A percentile compares a stretch with the other conserved stretches of the same genome.
These are phyloP conservation scores for Drosophila nebulosa DNA, from an alignment of 1,140 invertebrate species.

Conservation along the genomic window DNA sequence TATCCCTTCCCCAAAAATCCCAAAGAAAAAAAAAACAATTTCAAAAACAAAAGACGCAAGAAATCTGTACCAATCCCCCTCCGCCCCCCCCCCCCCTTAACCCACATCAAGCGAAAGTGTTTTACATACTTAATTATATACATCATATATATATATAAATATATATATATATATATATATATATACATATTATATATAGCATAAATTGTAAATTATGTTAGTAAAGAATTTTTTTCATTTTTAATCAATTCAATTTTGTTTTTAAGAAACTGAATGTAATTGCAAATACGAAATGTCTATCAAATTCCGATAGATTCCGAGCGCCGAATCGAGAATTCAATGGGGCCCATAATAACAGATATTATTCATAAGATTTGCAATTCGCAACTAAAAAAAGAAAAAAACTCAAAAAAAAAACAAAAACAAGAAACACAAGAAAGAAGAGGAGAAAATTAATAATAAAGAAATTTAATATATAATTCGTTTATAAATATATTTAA, in stretches of 20 bases:
- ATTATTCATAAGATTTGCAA: conserved; percentile 54
- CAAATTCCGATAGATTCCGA: not conserved
- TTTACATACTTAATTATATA: conserved; percentile 22
- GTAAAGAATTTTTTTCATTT: not conserved
- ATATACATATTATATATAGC: conserved; percentile 10
- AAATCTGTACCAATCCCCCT: conserved; percentile 26
- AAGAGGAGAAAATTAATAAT: conserved; percentile 24
- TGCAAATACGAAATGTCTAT: not conserved
- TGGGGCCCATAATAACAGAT: conserved; percentile 13
- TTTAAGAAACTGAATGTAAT: conserved; percentile 15
- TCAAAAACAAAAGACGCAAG: conserved; percentile 10
- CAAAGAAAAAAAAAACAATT: not conserved
- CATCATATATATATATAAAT: not conserved
- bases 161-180: conserved; percentile 12
- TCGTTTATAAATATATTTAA: conserved; percentile 18
- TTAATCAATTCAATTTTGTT: conserved; percentile 13
- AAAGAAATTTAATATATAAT: conserved; percentile 38
- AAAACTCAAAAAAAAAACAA: not conserved
- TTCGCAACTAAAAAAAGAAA: conserved; percentile 61
- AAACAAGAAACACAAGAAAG: conserved; percentile 6
- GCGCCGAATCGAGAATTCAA: not conserved
- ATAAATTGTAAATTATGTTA: conserved; percentile 14
- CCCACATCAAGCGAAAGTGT: conserved; percentile 27
- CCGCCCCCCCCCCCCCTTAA: too few species aligned
- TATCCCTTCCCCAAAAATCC: too few species aligned